phyloP scores from a whole-genome alignment of 2,113 vertebrate genomes.

The Polypterus senegalus region DNA sequence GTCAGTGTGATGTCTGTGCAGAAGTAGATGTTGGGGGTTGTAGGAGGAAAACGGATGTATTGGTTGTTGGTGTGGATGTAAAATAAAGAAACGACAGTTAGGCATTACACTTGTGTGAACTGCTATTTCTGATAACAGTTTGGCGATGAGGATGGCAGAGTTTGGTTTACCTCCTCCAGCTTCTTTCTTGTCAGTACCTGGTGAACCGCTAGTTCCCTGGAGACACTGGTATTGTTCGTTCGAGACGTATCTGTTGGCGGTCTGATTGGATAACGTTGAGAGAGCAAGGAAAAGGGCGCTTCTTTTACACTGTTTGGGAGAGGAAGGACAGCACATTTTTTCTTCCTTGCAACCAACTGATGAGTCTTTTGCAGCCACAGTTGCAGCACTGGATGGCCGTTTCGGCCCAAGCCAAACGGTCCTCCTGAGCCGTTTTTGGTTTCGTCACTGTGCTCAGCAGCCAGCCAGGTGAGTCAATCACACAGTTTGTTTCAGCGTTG shows the following conservation, averaged over 20 bases:
- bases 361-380: neutral
- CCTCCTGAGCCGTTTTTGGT: neutral
- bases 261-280: neutral
- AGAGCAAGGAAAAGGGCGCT: conserved; percentile 2
- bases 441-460: too few relatives aligned
- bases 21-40: too few relatives aligned
- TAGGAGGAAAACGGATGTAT: too few relatives aligned
- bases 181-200: neutral
- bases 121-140: too few relatives aligned
- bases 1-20: too few relatives aligned
- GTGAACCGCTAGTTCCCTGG: neutral
- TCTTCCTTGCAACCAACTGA: neutral
- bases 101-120: too few relatives aligned
- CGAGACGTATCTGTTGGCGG: neutral
- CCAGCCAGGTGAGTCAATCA: neutral
- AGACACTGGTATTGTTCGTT: neutral
- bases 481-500: conserved; percentile 1
- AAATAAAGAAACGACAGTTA: too few relatives aligned
- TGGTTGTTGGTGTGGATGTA: too few relatives aligned
- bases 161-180: neutral
- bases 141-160: neutral
- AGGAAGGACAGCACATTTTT: conserved; percentile 4
- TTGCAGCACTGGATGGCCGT: neutral
- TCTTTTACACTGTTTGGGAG: conserved; percentile 5
- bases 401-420: conserved; percentile 1